Base-by-base conservation (phyloP, 2,888 invertebrate genomes). In the Plebejus anna region DNA sequence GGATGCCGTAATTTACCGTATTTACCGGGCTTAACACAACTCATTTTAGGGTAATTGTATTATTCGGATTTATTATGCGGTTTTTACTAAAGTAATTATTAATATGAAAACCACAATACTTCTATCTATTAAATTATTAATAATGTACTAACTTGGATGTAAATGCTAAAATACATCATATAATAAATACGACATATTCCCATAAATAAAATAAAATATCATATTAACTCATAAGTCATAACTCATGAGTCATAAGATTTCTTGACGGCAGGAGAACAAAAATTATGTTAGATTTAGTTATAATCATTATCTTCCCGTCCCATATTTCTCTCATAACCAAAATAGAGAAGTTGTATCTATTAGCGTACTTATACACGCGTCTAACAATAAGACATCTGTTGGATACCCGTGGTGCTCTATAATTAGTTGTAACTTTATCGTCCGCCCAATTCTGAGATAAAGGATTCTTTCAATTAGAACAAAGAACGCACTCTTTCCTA, bases 331-430 rank as follows among this genome's bases (percentile, higher is more conserved):
- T 7, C 6, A 66, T 66, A 66, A 36, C 66, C 13, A 36, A 66
- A 66, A 66, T 66, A 66, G 13, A 28, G 13, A 66, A 5, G 13
- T 13, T 66, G 22, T 66, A 36, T 66, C 66, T 66, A 66, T 32
- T 66, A 4, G 13, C 36, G 66, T 66, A 4, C 32, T 66, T 9
- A 28, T 61, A 66, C 66, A 32, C 13, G 32, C 13, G 32, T 66
- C 66, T 5, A 66, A 66, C 66, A 66, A 66, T 66, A 66, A 16
- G 66, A 66, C 66, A 66, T 66, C 66, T 66, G 66, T 66, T 32
- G 13, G 32, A 32, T 66, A 32, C 66, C 32, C 66, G 66, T 66
- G 66, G 32, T 4, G 66, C 28, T 66, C 66, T 32, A 66, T 66
- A 66, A 32, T 66, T 66, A 66, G 66, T 66, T 66, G 66, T 32